Conservation (phyloP, 2,113 vertebrate species). For the Tenebrosternarchus preto region DNA sequence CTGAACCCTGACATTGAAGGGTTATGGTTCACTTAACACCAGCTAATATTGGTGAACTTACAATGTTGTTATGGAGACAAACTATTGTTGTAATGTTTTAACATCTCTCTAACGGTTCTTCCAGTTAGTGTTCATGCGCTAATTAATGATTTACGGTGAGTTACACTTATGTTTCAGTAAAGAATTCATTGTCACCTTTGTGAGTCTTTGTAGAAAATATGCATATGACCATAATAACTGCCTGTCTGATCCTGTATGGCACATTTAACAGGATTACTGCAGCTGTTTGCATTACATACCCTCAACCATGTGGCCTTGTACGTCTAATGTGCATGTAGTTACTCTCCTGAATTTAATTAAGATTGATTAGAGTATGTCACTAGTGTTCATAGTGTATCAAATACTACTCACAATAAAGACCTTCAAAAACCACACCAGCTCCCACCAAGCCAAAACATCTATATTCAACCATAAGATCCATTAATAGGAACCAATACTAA, state of each 20-base stretch:
- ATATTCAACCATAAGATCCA: background rate
- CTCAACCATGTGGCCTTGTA: background rate
- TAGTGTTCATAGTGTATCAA: background rate
- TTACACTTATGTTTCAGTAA: background rate
- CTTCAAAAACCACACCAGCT: background rate
- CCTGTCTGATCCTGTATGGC: background rate
- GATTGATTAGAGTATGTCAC: background rate
- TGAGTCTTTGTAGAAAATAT: background rate
- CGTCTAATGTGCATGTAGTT: background rate
- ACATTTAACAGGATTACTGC: background rate
- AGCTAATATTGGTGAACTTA: slow-evolving; percentile 5
- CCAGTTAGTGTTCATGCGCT: no score
- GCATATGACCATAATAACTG: background rate
- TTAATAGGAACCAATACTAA: background rate
- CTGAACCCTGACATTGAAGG: background rate
- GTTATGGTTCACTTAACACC: slow-evolving; percentile 15
- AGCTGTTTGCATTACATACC: background rate
- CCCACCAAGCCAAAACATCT: background rate
- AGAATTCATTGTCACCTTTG: background rate
- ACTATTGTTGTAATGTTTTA: no score
- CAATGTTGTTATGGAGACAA: background rate
- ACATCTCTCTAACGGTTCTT: no score
- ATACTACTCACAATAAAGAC: background rate
- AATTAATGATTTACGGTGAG: background rate
- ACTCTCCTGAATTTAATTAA: background rate